These are phyloP conservation scores for Manis javanica DNA, from an alignment of 2,797 vertebrate genomes.

Conservation along the genomic window DNA sequence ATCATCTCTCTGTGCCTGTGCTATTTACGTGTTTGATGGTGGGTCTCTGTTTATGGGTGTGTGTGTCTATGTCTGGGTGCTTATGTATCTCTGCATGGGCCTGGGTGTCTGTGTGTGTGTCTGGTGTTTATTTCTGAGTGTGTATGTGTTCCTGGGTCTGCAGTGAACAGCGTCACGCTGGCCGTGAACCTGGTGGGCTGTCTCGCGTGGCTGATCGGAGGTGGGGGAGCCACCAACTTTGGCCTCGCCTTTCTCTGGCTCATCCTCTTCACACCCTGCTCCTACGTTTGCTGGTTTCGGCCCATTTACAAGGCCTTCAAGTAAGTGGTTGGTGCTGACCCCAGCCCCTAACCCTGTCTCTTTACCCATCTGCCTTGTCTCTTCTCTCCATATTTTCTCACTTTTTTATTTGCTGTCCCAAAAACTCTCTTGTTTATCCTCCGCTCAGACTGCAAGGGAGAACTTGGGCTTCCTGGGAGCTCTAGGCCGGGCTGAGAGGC, in stretches of 20 bases:
- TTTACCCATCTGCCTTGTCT: background rate
- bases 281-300: slow-evolving; percentile 99
- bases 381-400: background rate
- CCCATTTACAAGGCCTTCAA: slow-evolving; percentile 99
- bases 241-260: slow-evolving; percentile 99
- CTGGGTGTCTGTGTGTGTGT: background rate
- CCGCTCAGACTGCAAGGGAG: slow-evolving; percentile 18
- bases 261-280: slow-evolving; percentile 98
- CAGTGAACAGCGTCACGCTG: slow-evolving; percentile 96
- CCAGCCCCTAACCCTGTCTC: slow-evolving; percentile 18
- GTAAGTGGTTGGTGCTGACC: slow-evolving; percentile 88
- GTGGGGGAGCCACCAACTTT: slow-evolving; percentile 97
- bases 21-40: slow-evolving; percentile 77
- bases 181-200: slow-evolving; percentile 97
- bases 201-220: slow-evolving; percentile 98
- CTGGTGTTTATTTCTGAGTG: slow-evolving; percentile 78
- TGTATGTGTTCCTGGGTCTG: slow-evolving; percentile 84
- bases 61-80: background rate
- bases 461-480: slow-evolving; percentile 2
- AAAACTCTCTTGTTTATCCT: background rate
- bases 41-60: slow-evolving; percentile 86
- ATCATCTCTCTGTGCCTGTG: background rate
- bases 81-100: slow-evolving; percentile 11
- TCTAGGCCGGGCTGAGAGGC: background rate
- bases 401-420: background rate